These are phyloP conservation scores for Heliconius charithonia DNA, from an alignment of 2,888 invertebrate species.

Conservation along the genomic window DNA sequence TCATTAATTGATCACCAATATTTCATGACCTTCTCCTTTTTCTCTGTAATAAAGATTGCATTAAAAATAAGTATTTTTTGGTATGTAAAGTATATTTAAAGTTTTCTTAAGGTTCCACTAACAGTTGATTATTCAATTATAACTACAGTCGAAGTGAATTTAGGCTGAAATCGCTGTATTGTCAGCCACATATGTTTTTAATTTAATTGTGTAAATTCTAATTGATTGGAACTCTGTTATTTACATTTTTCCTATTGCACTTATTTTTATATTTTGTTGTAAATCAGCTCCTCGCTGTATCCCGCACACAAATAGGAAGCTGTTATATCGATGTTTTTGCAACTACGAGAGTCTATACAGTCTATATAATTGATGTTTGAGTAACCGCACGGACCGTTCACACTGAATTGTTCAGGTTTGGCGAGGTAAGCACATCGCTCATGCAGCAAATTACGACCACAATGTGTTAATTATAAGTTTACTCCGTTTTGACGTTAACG, in stretches of 20 bases:
- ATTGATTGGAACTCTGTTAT: too few relatives aligned
- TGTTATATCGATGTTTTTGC: slow-evolving; percentile 13
- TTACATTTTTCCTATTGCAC: too few relatives aligned
- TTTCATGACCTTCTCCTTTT: background rate
- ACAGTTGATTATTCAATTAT: too few relatives aligned
- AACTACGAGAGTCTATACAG: slow-evolving; percentile 12
- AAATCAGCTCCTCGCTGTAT: too few relatives aligned
- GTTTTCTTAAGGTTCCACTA: too few relatives aligned
- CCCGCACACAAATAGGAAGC: background rate
- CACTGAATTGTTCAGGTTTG: slow-evolving; percentile 34
- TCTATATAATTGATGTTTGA: slow-evolving; percentile 42
- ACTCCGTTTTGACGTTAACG: background rate
- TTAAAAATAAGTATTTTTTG: too few relatives aligned
- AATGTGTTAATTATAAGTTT: slow-evolving; percentile 31
- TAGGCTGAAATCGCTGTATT: too few relatives aligned
- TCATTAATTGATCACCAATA: background rate
- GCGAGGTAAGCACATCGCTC: slow-evolving; percentile 34
- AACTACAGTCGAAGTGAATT: too few relatives aligned
- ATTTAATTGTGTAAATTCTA: too few relatives aligned
- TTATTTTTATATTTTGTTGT: too few relatives aligned
- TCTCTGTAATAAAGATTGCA: background rate
- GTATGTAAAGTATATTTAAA: too few relatives aligned
- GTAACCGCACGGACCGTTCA: slow-evolving; percentile 38
- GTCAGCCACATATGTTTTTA: too few relatives aligned
- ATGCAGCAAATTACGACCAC: slow-evolving; percentile 35